Percentiles rank a stretch among this genome's conserved stretches.
phyloP scores from a whole-genome alignment of 2,888 invertebrate species.

The Eudasyphora cyanicolor region DNA sequence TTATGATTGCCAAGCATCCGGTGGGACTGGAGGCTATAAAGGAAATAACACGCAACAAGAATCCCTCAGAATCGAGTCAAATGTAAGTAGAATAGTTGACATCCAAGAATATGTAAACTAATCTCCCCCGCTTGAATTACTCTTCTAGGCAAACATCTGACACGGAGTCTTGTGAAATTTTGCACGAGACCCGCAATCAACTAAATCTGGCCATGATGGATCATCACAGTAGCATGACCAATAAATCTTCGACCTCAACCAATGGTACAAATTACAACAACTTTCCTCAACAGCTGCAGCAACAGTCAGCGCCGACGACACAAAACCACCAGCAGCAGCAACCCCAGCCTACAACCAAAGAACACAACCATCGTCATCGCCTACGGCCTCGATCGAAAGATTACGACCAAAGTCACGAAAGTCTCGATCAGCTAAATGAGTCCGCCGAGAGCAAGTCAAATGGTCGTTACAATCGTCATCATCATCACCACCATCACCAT shows the following conservation, averaged over 20 bases:
- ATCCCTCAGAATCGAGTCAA: conserved; percentile 80
- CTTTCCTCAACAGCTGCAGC: conserved; percentile 47
- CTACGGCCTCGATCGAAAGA: conserved; percentile 78
- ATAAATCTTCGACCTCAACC: conserved; percentile 64
- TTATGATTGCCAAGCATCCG: conserved; percentile 82
- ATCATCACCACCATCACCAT: conserved; percentile 66
- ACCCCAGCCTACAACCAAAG: conserved; percentile 69
- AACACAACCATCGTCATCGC: conserved; percentile 76
- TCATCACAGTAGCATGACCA: conserved; percentile 60
- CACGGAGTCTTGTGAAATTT: conserved; percentile 79
- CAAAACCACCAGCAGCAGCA: conserved; percentile 19
- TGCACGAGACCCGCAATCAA: conserved; percentile 78
- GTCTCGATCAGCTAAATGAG: conserved; percentile 76
- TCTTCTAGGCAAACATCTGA: conserved; percentile 79
- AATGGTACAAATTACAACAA: conserved; percentile 67
- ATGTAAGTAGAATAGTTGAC: conserved; percentile 74
- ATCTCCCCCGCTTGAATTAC: background rate
- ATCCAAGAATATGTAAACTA: no score
- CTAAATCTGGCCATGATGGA: conserved; percentile 75
- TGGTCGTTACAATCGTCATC: conserved; percentile 60
- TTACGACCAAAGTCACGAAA: conserved; percentile 77
- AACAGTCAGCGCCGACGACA: conserved; percentile 45
- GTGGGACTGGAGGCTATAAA: conserved; percentile 90
- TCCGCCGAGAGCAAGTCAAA: conserved; percentile 43
- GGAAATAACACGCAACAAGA: conserved; percentile 85